phyloP scores from a whole-genome alignment of 2,888 invertebrate species.

The Rhagophthalmus giganteus region DNA sequence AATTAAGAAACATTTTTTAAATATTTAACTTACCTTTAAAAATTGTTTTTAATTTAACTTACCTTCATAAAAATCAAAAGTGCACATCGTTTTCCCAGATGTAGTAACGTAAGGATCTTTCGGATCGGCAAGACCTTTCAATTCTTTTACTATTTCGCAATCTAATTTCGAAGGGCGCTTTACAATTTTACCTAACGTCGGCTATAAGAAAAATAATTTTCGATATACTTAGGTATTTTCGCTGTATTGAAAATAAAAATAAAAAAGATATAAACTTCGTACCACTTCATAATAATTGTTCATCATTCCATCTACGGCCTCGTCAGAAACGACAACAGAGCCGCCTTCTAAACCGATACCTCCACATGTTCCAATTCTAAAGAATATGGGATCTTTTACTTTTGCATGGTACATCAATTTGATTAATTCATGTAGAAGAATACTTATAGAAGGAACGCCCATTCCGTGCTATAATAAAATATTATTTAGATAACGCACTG shows the following conservation, averaged over 20 bases:
- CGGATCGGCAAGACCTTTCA: constrained; percentile 72
- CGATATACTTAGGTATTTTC: too few relatives aligned
- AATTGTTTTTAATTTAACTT: too few relatives aligned
- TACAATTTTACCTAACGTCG: constrained; percentile 80
- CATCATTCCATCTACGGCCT: constrained; percentile 86
- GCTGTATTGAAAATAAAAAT: too few relatives aligned
- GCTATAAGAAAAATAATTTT: constrained; percentile 58
- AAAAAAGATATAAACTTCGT: constrained; percentile 46
- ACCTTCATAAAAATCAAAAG: constrained; percentile 98
- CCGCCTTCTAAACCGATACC: constrained; percentile 92
- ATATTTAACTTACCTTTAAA: constrained; percentile 1
- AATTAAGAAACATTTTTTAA: too few relatives aligned
- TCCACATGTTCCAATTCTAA: constrained; percentile 92
- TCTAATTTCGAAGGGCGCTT: constrained; percentile 85
- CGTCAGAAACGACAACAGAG: constrained; percentile 91
- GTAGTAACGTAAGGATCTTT: constrained; percentile 87
- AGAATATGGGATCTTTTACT: constrained; percentile 85
- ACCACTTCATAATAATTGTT: constrained; percentile 84
- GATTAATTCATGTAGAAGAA: constrained; percentile 92
- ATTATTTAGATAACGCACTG: too few relatives aligned
- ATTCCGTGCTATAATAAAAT: constrained; percentile 94
- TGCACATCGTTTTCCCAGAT: constrained; percentile 92
- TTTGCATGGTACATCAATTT: constrained; percentile 95
- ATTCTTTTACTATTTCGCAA: constrained; percentile 74
- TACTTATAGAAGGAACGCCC: constrained; percentile 95